Base-by-base conservation (phyloP, 2,797 vertebrate species). In the Pseudomugil gertrudae region DNA sequence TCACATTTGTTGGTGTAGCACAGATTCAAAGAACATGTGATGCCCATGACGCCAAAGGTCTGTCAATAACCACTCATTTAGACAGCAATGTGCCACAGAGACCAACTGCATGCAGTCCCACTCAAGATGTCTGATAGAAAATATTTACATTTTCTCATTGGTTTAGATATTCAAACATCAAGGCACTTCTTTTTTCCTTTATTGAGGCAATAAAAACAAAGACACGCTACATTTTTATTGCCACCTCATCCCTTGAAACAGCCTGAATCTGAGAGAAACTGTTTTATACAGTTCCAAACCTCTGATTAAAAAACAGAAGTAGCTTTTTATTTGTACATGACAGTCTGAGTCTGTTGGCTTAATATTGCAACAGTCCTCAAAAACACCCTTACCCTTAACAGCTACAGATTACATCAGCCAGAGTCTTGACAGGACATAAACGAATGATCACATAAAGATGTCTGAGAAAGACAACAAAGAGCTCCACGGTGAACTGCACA, bases 41-140 rank as follows among this genome's bases (percentile, higher is more conserved):
- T 87, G 89, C 91, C 91, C 89, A 76, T 59, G 88, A 87, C 83
- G 88, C 90, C 87, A 89, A 90, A 89, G 89, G 89, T 91, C 91
- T 93, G 94, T 94, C 93, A 94, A 92, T 94, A 93, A 92, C 83
- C 87, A 89, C 89, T 93, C 90, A 91, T 89, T 86, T 83, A 93
- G 93, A 94, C 93, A 93, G 91, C 89, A 47, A 57, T 80, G 91
- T 71, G 91, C 92, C 91, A 90, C 78, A 78, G 93, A 93, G 93
- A 93, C 90, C 84, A 26, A 57, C 83, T 50, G 80, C 87, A 85
- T 80, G 90, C 76, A 69, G 88, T 83, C 90, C 83, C 74, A 63
- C 84, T 86, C 82, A 72, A 90, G 89, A 92, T 76, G 87, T 91
- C 91, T 90, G 84, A 66, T 52, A 79, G 88, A 92, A 92, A 92